Base-by-base conservation (phyloP, 2,113 vertebrate species). In the Hippocampus guttulatus region DNA sequence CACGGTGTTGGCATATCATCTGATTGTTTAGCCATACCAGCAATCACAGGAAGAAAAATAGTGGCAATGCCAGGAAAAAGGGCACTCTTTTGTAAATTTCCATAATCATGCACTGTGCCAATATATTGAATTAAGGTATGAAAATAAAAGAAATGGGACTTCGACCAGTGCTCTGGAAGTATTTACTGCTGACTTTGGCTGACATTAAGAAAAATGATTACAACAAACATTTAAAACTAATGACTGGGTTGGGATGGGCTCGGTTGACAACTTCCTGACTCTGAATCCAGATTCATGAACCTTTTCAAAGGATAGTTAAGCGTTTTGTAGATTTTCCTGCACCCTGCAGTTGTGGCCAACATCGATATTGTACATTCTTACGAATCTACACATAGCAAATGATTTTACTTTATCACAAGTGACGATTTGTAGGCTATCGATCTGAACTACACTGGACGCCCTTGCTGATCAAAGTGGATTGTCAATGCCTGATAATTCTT, bases 1-100 rank as follows among this genome's bases (percentile, higher is more conserved):
- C 69, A 70, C 62, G 63, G 68, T 67, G 30, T 64, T 66, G 54
- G 69, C 25, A 68, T 65, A 6, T 69, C 64, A 33, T 47, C 49
- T 51, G 49, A 33, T 14, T 55, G 65, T 11, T 57, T 23, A 63
- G 49, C 49, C 47, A 40, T 3, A 30, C 15, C 16, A 55, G 67
- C 23, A 11, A 67, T 62, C n/a, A 47, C 38, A 33, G 14, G 12
- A 68, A 64, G 45, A 20, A 57, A 55, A 64, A 10, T 38, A 62
- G n/a, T 27, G 45, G 47, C 33, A 38, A 14, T 21, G 33, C n/a
- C 60, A 54, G 8, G 45, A 55, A 30, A 45, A 23, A 54, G 21
- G 1, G 40, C 15, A 43, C 33, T 57, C 11, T 68, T 43, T 64
- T 3, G 18, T 0, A 0, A 2, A 20, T 41, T 12, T 51, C 55